Base-by-base conservation (phyloP, 1,140 invertebrate genomes). In the Goniozus legneri region DNA sequence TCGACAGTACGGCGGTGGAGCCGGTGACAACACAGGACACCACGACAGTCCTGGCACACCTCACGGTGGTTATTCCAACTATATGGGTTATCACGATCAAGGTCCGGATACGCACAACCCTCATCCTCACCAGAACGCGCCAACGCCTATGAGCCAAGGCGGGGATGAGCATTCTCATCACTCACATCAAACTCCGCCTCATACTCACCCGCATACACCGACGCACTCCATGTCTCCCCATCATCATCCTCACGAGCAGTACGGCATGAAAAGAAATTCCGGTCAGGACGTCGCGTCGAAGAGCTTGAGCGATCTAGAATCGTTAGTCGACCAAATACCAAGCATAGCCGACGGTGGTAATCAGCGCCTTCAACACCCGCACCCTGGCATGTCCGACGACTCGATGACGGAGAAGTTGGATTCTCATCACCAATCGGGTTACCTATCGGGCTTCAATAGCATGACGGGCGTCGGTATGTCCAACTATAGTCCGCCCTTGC, bases 251-350 rank as follows among this genome's bases (percentile, higher is more conserved):
- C 71, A 75, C 47, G 71, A 75, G 20, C 73, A 75, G 20, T 75
- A 73, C 34, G 64, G 58, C 20, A 64, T 65, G 46, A 70, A 66
- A 42, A 59, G 60, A 49, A 77, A 61, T 42, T 39, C 62, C 3
- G 62, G 77, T 19, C 82, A 88, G 57, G 90, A 92, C 71, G 86
- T 92, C 2, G 82, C 89, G 2, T 85, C 88, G 1, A 92, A 92
- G 69, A 91, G 88, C 61, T 75, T 93, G n/a, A 92, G 89, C 7
- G 90, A 90, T 24, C 76, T 93, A 3, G 91, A 93, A 71, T 92
- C 89, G 13, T 75, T 94, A 8, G 91, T 94, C 15, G 90, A 93
- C 75, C 91, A 93, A 77, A 94, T 93, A 67, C 91, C 91, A 6
- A 89, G 88, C 56, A 88, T 92, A 69, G 83, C 85, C 33, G 89